Base-by-base conservation (phyloP, 1,140 invertebrate genomes). In the Magallana ariakensis region DNA sequence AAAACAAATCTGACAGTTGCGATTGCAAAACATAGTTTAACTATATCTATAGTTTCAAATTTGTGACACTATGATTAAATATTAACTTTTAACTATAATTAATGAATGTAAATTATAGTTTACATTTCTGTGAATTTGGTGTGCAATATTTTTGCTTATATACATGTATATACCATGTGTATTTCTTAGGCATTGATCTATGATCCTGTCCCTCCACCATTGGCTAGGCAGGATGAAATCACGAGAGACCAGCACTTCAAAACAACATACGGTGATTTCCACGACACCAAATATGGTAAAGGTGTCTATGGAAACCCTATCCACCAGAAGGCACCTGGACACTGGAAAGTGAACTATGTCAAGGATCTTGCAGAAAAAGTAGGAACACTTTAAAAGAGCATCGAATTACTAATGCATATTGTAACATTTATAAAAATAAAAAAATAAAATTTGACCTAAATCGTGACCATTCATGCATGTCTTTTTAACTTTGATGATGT, bases 331-430 rank as follows among this genome's bases (percentile, higher is more conserved):
- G 92, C 93, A 54, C 94, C 94, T 53, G 93, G 92, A 80, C 94
- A 93, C 84, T 94, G 92, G 92, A 94, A 94, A 87, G 93, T 94
- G 6, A 90, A 92, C 85, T 95, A 94, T 91, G 90, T 94, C 16
- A 95, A 94, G 86, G 94, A 95, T 87, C 90, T 93, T 46, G 90
- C 92, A 88, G 94, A 95, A 91, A 94, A 95, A 92, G 93, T 94
- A 11, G 54, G 54, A 13, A 81, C n/a, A 81, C 60, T 46, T 46
- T 46, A 46, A 46, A 46, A 5, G 33, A 46, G 5, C 33, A 46
- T 46, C 1, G 33, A 2, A 4, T 46, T 46, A 46, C 33, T 46
- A 46, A 46, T 4, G 33, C 33, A 46, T n/a, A n/a, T 46, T 46
- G 3, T 46, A 46, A 46, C 33, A 46, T n/a, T n/a, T n/a, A 46